Evolutionary conservation across 2,888 invertebrate species (phyloP), one percentile per base, ranked within the genome.

Genomic region (Zonitis immaculata): DNA sequence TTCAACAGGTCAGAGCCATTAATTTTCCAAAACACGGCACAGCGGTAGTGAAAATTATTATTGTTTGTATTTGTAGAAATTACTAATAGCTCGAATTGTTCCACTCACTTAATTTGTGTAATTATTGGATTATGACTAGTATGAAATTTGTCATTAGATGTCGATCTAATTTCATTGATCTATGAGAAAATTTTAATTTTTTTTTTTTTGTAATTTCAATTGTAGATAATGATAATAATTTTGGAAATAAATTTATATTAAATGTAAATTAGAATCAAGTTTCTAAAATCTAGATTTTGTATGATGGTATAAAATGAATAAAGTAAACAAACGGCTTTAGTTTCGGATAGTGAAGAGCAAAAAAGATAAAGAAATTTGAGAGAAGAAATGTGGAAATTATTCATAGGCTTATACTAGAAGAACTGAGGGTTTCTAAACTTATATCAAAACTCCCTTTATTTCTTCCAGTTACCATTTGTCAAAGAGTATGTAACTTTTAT

Each of bases 331-430:
- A 61, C 61, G 66, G 65, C 66, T 71, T 63, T 64, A 62, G 64
- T 66, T 66, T 66, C 65, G 61, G 60, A 69, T 66, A 62, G 66
- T 63, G 66, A 68, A 66, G 66, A 63, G 62, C 61, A 62, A 66
- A 69, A 67, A 66, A 70, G 69, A 71, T 71, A 71, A 70, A 71
- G 70, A 72, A 70, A 71, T 70, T 72, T 69, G 71, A 73, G 70
- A 70, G 68, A 72, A 71, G 70, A 73, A 73, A 73, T 71, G 72
- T 71, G 69, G 70, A 72, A 73, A 73, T 74, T 73, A 74, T 74
- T 74, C 74, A 74, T 71, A 70, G 72, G 71, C 71, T 72, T 72
- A 72, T 67, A 66, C 66, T 66, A 64, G 62, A 61, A 64, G 66
- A 69, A 68, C 69, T 70, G 68, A 63, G 65, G 68, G 67, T 68